Evolutionary conservation across 2,113 vertebrate genomes (phyloP).

Genomic region (Conger conger): DNA sequence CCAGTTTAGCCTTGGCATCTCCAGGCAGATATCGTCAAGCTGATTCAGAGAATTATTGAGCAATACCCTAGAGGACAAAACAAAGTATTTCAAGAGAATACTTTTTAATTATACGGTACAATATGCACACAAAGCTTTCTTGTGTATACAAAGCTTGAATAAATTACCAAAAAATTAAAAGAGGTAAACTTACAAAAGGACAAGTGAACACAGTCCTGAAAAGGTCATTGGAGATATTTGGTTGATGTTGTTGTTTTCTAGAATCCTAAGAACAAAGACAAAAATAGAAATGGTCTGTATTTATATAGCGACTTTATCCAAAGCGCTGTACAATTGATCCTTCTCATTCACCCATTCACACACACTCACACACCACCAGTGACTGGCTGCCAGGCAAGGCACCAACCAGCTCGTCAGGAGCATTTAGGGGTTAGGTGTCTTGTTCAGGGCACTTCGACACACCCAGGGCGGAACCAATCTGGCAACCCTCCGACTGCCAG

Average conservation of each 20-base stretch:
- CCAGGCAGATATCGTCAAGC: constrained; percentile 78
- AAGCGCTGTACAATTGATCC: too few species aligned
- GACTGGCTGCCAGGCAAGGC: too few species aligned
- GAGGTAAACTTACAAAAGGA: constrained; percentile 84
- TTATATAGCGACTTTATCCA: too few species aligned
- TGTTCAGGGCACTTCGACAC: too few species aligned
- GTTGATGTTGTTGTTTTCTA: constrained; percentile 90
- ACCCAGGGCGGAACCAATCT: too few species aligned
- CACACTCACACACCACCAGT: too few species aligned
- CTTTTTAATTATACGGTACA: background rate
- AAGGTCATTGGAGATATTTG: constrained; percentile 83
- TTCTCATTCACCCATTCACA: too few species aligned
- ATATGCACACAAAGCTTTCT: constrained; percentile 26
- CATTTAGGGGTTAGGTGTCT: too few species aligned
- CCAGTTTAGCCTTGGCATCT: constrained; percentile 90
- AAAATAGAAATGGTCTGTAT: too few species aligned
- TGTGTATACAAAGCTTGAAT: background rate
- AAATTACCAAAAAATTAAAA: constrained; percentile 1
- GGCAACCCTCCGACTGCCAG: too few species aligned
- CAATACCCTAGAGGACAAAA: constrained; percentile 73
- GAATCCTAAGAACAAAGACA: constrained; percentile 73
- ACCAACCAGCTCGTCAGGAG: too few species aligned
- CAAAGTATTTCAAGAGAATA: background rate
- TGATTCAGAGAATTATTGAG: constrained; percentile 82
- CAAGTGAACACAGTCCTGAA: constrained; percentile 86